A percentile compares a stretch with the other conserved stretches of the same genome.
These are phyloP conservation scores for Sebastes flavidus DNA, from an alignment of 2,797 vertebrate species.

Conservation along the genomic window DNA sequence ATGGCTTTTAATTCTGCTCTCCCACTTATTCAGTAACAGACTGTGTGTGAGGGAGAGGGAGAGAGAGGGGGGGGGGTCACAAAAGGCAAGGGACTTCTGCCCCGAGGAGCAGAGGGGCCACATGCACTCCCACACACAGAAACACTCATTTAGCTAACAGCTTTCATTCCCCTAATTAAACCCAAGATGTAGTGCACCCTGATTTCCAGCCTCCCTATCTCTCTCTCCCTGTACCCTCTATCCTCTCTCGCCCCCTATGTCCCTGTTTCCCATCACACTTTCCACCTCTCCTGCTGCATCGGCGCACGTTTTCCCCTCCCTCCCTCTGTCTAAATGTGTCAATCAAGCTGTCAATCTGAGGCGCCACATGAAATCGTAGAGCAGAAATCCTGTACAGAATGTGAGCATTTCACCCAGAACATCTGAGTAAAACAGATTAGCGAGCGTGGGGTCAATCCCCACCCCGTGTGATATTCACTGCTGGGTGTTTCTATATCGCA, in stretches of 20 bases:
- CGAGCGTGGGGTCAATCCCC: constrained; percentile 3
- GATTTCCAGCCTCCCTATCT: background rate
- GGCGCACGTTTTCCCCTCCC: background rate
- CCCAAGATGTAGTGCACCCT: background rate
- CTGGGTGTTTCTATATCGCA: constrained; percentile 4
- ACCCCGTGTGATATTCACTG: constrained; percentile 17
- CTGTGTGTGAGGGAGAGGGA: background rate
- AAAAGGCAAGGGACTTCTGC: constrained; percentile 9
- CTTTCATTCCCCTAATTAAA: constrained; percentile 69
- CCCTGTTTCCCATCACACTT: background rate
- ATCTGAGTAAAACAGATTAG: constrained; percentile 37
- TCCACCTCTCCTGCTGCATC: background rate
- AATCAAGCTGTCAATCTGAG: constrained; percentile 10
- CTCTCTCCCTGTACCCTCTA: background rate
- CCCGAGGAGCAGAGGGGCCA: constrained; percentile 17
- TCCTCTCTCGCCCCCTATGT: background rate
- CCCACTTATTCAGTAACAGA: constrained; percentile 15
- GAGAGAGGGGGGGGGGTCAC: background rate
- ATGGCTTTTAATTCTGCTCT: constrained; percentile 28
- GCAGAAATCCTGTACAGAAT: constrained; percentile 1
- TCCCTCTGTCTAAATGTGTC: background rate
- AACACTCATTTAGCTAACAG: constrained; percentile 48
- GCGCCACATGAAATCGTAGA: background rate
- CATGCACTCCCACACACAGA: constrained; percentile 20
- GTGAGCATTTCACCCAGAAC: background rate